Evolutionary conservation across 2,113 vertebrate genomes (phyloP), one percentile per base, ranked within the genome.

Genomic region (Struthio camelus): DNA sequence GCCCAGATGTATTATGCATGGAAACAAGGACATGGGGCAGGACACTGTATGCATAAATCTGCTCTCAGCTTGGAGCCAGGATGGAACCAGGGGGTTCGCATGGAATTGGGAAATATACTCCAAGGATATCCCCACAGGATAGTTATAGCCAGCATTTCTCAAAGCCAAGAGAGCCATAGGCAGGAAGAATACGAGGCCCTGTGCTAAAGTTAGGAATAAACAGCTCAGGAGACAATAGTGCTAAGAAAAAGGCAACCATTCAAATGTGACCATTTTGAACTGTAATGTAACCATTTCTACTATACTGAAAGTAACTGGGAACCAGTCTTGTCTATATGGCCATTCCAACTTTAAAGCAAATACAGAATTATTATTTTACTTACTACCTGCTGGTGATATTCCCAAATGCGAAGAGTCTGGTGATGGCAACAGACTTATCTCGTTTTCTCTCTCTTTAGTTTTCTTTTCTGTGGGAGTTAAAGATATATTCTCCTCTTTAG

Each of bases 261-360:
- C 44, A 24, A 10, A 46, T 9, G 64, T 30, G 65, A 24, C 30
- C 38, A 22, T 7, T 62, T 3, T 81, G 61, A 67, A 44, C 46
- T 71, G 13, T 14, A 46, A 40, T 11, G 25, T 6, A 25, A 14
- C 27, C 19, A 3, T 1, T 9, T 44, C 8, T 0, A 1, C 11
- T 4, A 0, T 0, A 11, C 42, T 58, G 46, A 34, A 24, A 50
- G 30, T 0, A 0, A 19, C 24, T 1, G 19, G 34, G 27, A 67
- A 76, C 58, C 84, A 42, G 28, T 32, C 67, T n/a, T 38, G 38
- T 46, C 32, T 36, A 2, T 2, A 17, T 0, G 4, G 20, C 6
- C 71, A 62, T 4, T 61, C 23, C 53, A 40, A 10, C 5, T 23
- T 22, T 8, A 89, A 12, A 51, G 58, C 36, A 64, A 38, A 67